Evolutionary conservation across 1,140 invertebrate species (phyloP), one percentile per base, ranked within the genome.

Genomic region (Arctopsyche grandis): DNA sequence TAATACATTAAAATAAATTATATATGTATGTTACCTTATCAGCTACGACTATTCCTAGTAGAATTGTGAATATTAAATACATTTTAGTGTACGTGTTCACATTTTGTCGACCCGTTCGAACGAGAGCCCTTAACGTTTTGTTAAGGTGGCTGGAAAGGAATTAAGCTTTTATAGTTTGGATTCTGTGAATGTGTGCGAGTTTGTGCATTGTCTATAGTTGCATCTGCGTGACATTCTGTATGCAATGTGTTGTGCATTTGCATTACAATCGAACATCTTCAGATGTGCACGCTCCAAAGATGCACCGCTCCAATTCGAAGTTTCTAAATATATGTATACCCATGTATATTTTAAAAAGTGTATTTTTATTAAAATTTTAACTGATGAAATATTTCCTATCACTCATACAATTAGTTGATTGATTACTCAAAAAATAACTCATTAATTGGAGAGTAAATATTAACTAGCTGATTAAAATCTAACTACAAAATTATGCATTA

Each of bases 1-100:
- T 4, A 29, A 19, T 4, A 12, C 5, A 52, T 52, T 4, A 29
- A 48, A 24, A 74, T 46, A 74, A 7, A 43, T 43, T 44, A 9
- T 43, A 66, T 74, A 46, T 74, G 10, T 19, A 46, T 46, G n/a
- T 75, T 77, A 77, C 75, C 75, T 77, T 66, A 69, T 77, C 75
- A 16, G 75, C 58, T n/a, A 77, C 5, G 0, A 22, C 38, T 9
- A 22, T 44, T 38, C 56, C 56, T 1, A 77, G 14, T 12, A 77
- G 16, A n/a, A 77, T 14, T 44, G 43, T 16, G 14, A 77, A 38
- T 77, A 69, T 77, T 4, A 77, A 5, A 38, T 16, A 60, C 19
- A 69, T 66, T 66, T 66, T 66, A 10, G 24, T 71, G 43, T 46
- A 12, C 43, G 12, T n/a, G n/a, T 22, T 44, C 7, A n/a, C 14